Conservation (phyloP, 2,888 invertebrate species). For the Barypeithes pellucidus region DNA sequence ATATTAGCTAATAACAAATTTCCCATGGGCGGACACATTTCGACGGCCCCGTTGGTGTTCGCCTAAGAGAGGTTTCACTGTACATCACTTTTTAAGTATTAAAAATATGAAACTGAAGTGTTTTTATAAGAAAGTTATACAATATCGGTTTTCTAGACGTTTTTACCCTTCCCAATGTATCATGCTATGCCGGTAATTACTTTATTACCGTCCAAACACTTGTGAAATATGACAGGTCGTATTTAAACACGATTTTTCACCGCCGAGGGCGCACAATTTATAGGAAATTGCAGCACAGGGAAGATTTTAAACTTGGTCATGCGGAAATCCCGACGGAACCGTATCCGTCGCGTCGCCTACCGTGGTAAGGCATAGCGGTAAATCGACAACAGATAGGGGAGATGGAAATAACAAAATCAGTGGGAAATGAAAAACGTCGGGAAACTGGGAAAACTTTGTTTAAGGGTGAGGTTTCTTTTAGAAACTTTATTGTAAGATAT, state of each 20-base stretch:
- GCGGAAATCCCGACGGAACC: conserved; percentile 38
- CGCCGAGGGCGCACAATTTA: conserved; percentile 9
- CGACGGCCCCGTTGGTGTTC: too few species aligned
- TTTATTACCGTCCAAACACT: not conserved
- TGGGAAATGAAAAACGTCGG: conserved; percentile 18
- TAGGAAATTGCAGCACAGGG: conserved; percentile 29
- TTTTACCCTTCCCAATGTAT: too few species aligned
- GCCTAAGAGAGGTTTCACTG: too few species aligned
- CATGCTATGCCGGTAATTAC: too few species aligned
- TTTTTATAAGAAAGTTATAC: too few species aligned
- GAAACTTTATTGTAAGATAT: too few species aligned
- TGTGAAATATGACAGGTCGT: conserved; percentile 4
- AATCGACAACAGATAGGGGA: conserved; percentile 41
- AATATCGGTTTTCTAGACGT: too few species aligned
- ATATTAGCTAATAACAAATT: too few species aligned
- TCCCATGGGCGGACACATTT: too few species aligned
- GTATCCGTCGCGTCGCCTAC: conserved; percentile 38
- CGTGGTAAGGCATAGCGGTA: conserved; percentile 26
- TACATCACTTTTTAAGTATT: too few species aligned
- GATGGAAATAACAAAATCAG: conserved; percentile 42
- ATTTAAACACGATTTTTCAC: conserved; percentile 12
- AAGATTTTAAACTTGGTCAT: conserved; percentile 39
- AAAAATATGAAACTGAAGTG: too few species aligned
- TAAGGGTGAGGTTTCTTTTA: not conserved
- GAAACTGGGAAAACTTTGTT: conserved; percentile 7